Conservation (phyloP, 2,888 invertebrate genomes). For the Pyrocoelia pectoralis region DNA sequence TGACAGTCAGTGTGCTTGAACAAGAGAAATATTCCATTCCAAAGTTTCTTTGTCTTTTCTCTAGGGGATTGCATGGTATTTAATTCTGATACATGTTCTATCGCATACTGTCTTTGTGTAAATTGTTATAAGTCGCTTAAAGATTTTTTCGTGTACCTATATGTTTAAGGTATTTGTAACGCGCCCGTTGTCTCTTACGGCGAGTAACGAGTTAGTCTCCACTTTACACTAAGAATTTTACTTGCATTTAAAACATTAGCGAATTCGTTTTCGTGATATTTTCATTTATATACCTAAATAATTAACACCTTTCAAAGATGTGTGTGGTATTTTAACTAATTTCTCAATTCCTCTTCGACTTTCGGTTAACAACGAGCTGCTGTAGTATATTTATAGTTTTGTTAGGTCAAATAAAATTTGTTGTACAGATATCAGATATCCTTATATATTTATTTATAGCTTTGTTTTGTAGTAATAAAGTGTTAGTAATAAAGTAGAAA, state of each 20-base stretch:
- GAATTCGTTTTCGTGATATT: neutral
- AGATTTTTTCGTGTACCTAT: slow-evolving; percentile 14
- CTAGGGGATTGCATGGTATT: slow-evolving; percentile 46
- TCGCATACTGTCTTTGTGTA: slow-evolving; percentile 28
- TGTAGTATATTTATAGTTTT: neutral
- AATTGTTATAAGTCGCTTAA: slow-evolving; percentile 23
- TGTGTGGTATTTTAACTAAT: neutral
- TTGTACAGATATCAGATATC: neutral
- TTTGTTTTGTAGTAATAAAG: neutral
- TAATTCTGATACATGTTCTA: slow-evolving; percentile 47
- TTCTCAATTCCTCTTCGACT: neutral
- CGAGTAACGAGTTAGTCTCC: neutral
- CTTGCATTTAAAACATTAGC: neutral
- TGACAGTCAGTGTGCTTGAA: slow-evolving; percentile 55
- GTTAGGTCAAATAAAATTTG: neutral
- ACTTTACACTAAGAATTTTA: neutral
- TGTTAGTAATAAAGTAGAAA: slow-evolving; percentile 1
- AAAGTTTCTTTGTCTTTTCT: slow-evolving; percentile 53
- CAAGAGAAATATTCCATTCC: slow-evolving; percentile 56
- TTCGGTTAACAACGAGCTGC: neutral
- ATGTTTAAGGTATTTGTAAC: slow-evolving; percentile 15
- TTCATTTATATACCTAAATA: neutral
- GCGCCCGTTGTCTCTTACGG: neutral
- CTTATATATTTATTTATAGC: neutral
- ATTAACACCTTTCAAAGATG: too few species aligned